These are phyloP conservation scores for Columba guinea DNA, from an alignment of 2,797 vertebrate species.

Conservation along the genomic window DNA sequence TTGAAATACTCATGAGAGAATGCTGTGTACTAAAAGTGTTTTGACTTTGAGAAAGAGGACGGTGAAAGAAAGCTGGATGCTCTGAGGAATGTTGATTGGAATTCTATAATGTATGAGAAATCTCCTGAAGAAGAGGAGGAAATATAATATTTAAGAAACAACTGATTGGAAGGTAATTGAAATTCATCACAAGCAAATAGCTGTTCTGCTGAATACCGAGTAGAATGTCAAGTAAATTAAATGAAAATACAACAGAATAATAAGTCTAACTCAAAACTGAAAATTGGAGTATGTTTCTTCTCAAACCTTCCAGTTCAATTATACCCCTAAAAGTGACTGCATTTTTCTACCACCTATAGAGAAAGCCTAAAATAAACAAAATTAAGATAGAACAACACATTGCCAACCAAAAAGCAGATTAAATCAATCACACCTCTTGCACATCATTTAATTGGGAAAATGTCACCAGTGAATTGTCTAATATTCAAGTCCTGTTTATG, in stretches of 20 bases:
- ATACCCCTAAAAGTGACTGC: background rate
- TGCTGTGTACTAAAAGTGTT: constrained; percentile 48
- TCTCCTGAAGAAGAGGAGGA: constrained; percentile 44
- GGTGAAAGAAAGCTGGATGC: constrained; percentile 46
- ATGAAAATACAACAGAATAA: constrained; percentile 51
- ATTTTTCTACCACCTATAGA: background rate
- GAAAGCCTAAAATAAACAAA: constrained; percentile 12
- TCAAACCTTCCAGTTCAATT: constrained; percentile 20
- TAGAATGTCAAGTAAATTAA: constrained; percentile 62
- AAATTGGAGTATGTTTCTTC: constrained; percentile 23
- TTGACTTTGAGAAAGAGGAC: constrained; percentile 59
- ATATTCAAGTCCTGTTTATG: background rate
- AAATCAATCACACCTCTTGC: background rate
- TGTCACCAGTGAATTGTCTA: background rate
- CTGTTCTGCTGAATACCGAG: constrained; percentile 64
- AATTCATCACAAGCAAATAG: constrained; percentile 68
- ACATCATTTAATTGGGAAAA: constrained; percentile 18
- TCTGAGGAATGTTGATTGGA: constrained; percentile 69
- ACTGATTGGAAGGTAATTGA: constrained; percentile 63
- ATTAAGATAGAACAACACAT: background rate
- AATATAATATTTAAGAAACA: constrained; percentile 72
- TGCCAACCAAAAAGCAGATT: background rate
- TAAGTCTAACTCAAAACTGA: constrained; percentile 21
- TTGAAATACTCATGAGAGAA: constrained; percentile 61
- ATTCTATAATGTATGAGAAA: constrained; percentile 72